Conservation (phyloP, 2,888 invertebrate species). For the Thereva unica region DNA sequence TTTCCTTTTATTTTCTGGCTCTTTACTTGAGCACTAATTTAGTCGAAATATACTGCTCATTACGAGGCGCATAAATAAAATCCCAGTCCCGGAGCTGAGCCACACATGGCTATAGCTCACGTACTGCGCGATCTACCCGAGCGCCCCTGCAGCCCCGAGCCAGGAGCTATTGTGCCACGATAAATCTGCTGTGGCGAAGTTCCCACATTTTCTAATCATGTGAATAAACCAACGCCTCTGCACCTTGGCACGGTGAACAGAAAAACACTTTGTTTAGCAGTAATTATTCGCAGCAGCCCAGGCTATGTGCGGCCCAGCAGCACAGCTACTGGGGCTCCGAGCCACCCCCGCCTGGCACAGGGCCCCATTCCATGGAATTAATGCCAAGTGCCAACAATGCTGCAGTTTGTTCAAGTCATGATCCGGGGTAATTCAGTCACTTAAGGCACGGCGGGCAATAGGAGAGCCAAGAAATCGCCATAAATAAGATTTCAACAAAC, state of each 20-base stretch:
- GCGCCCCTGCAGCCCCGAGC: conserved; percentile 16
- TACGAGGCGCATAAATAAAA: conserved; percentile 40
- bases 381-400: neutral
- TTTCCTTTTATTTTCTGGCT: conserved; percentile 37
- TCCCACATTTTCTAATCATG: conserved; percentile 45
- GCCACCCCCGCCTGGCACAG: conserved; percentile 1
- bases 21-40: conserved; percentile 39
- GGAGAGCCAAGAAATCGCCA: conserved; percentile 15
- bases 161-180: conserved; percentile 20
- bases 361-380: conserved; percentile 12
- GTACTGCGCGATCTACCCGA: conserved; percentile 15
- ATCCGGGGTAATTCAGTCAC: conserved; percentile 6
- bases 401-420: conserved; percentile 23
- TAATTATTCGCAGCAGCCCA: conserved; percentile 42
- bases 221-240: conserved; percentile 45
- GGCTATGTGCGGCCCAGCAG: conserved; percentile 12
- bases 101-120: conserved; percentile 38
- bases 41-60: conserved; percentile 39
- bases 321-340: conserved; percentile 4
- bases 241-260: conserved; percentile 40
- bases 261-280: conserved; percentile 45
- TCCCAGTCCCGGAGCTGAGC: conserved; percentile 17
- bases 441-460: neutral
- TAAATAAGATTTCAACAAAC: conserved; percentile 37
- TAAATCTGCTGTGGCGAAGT: conserved; percentile 41